phyloP scores from a whole-genome alignment of 1,140 invertebrate genomes.

The Drosophila trapezifrons region DNA sequence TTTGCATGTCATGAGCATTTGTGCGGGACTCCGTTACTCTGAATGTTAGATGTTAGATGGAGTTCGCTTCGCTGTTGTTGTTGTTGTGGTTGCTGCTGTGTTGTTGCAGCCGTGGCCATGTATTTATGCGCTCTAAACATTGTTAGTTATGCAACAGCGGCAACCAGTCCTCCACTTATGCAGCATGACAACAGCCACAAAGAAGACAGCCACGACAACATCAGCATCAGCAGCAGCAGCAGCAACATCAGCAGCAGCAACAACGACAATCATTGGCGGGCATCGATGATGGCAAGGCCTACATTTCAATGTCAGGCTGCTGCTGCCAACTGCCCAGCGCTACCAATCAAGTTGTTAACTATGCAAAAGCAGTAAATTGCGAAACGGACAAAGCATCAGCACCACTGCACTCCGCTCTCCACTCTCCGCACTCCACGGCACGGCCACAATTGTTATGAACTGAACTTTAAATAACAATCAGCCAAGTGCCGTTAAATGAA shows the following conservation, averaged over 20 bases:
- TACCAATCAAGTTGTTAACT: slow-evolving; percentile 82
- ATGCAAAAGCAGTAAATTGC: slow-evolving; percentile 77
- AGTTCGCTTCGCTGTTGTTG: slow-evolving; percentile 24
- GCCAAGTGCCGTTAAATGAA: slow-evolving; percentile 81
- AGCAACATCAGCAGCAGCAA: slow-evolving; percentile 23
- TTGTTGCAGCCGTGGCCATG: slow-evolving; percentile 54
- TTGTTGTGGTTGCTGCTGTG: slow-evolving; percentile 17
- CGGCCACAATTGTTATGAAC: slow-evolving; percentile 74
- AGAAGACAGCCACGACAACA: slow-evolving; percentile 61
- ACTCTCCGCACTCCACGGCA: neutral
- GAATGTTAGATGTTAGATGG: slow-evolving; percentile 61
- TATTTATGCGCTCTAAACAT: slow-evolving; percentile 79
- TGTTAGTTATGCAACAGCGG: slow-evolving; percentile 75
- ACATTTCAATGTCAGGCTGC: slow-evolving; percentile 75
- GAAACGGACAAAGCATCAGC: slow-evolving; percentile 54
- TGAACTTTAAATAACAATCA: slow-evolving; percentile 82
- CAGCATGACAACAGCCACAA: slow-evolving; percentile 54
- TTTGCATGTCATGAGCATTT: slow-evolving; percentile 77
- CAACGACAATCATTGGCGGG: slow-evolving; percentile 77
- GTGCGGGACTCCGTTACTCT: slow-evolving; percentile 74
- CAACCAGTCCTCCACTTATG: slow-evolving; percentile 47
- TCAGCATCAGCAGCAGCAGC: slow-evolving; percentile 26
- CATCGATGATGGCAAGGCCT: slow-evolving; percentile 75
- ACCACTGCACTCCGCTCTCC: slow-evolving; percentile 12
- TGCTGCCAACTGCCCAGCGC: slow-evolving; percentile 71